These are phyloP conservation scores for Allobates femoralis DNA, from an alignment of 2,797 vertebrate genomes.

Conservation along the genomic window DNA sequence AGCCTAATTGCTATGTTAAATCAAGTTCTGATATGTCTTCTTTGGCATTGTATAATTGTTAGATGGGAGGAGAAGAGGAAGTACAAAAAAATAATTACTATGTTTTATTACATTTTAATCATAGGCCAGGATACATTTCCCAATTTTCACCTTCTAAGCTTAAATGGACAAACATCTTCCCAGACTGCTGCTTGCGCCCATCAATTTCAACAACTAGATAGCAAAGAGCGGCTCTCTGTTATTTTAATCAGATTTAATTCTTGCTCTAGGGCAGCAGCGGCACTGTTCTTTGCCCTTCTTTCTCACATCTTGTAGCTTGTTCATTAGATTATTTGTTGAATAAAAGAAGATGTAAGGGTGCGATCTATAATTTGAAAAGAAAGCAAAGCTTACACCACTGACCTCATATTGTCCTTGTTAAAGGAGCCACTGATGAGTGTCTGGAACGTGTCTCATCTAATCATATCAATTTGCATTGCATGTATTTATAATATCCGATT, in stretches of 20 bases:
- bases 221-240: constrained; percentile 49
- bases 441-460: background rate
- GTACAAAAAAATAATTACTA: constrained; percentile 56
- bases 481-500: background rate
- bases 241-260: constrained; percentile 59
- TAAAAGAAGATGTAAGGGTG: background rate
- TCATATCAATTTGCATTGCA: background rate
- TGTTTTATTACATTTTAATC: constrained; percentile 62
- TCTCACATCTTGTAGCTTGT: constrained; percentile 25
- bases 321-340: constrained; percentile 44
- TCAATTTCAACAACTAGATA: constrained; percentile 54
- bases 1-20: constrained; percentile 59
- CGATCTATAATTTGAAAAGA: constrained; percentile 31
- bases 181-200: constrained; percentile 14
- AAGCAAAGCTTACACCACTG: background rate
- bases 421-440: background rate
- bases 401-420: constrained; percentile 32
- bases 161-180: constrained; percentile 55
- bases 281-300: constrained; percentile 18
- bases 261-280: constrained; percentile 32
- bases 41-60: constrained; percentile 55
- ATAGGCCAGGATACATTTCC: constrained; percentile 49
- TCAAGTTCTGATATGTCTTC: constrained; percentile 52
- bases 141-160: constrained; percentile 36
- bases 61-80: constrained; percentile 34